Percentiles rank a stretch among this genome's conserved stretches.
These are phyloP conservation scores for Ophioninae sp. DNA, from an alignment of 2,888 invertebrate species.

Conservation along the genomic window DNA sequence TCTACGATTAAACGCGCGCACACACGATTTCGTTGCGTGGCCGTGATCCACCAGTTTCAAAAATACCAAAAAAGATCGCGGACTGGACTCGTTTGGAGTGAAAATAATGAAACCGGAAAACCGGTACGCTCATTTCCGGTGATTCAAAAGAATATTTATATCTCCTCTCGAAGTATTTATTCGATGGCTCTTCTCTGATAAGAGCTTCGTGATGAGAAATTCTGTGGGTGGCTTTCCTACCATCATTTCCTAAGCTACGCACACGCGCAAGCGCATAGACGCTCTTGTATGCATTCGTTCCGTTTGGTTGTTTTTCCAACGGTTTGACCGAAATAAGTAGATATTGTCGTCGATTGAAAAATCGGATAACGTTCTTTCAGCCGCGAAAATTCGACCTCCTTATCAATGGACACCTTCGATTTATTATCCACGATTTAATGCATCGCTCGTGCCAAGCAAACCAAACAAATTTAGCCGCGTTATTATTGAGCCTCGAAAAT, in stretches of 20 bases:
- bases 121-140: conserved; percentile 51
- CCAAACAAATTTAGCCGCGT: too few relatives aligned
- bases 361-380: too few relatives aligned
- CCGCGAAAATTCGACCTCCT: too few relatives aligned
- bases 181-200: conserved; percentile 9
- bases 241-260: neutral
- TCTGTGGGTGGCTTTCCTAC: conserved; percentile 1
- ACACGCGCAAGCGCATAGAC: neutral
- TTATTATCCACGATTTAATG: too few relatives aligned
- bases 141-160: conserved; percentile 58
- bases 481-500: too few relatives aligned
- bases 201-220: neutral
- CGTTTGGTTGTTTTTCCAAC: neutral
- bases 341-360: too few relatives aligned
- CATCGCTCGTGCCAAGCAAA: too few relatives aligned
- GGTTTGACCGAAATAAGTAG: neutral
- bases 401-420: too few relatives aligned
- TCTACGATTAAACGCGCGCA: neutral
- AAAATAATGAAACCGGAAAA: conserved; percentile 59
- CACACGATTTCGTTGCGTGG: neutral
- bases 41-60: conserved; percentile 34
- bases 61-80: conserved; percentile 47
- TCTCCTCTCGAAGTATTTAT: conserved; percentile 32
- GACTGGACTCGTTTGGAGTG: conserved; percentile 33
- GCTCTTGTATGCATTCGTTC: neutral